Evolutionary conservation across 2,113 vertebrate species (phyloP), one percentile per base, ranked within the genome.

Genomic region (Gadus chalcogrammus): DNA sequence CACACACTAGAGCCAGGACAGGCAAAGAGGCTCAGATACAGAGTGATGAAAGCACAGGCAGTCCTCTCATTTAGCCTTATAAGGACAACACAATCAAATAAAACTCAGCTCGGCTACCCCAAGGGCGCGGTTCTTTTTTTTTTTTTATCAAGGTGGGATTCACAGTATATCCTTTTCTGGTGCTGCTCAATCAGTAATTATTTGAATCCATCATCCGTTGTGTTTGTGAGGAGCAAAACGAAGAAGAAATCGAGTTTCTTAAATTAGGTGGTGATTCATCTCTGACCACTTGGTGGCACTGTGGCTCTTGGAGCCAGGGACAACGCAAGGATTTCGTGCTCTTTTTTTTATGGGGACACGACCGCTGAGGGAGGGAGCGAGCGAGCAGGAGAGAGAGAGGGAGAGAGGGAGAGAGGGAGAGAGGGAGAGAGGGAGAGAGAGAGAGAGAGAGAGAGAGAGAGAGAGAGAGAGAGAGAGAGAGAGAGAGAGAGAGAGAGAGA

Each of bases 231-330:
- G 16, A 55, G 12, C 12, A 16, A 55, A 16, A 16, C 2, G 31
- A 31, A 31, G 31, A 31, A 31, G 1, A 31, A 31, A 31, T 31
- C 31, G 31, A 31, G 5, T 31, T 31, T 31, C 1, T 31, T 31
- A 2, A 55, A 15, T 2, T 3, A 15, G 52, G 52, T 16, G 11
- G 52, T 55, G 12, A 4, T 16, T 5, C 5, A 4, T 15, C 52
- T 1, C 27, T 0, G 38, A 72, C 86, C 89, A 88, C 89, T 88
- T 89, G 89, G 88, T 69, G 89, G 87, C 89, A 89, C 88, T 91
- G 86, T 91, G 86, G 88, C 73, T 86, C 74, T 84, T 83, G 53
- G 59, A 78, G 66, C 77, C 58, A 65, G 4, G 58, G 42, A 15
- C 22, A 15, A 12, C 59, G 9, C n/a, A 11, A 24, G 22, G 22